Evolutionary conservation across 2,113 vertebrate genomes (phyloP).

Genomic region (Chamaetylas fuelleborni): DNA sequence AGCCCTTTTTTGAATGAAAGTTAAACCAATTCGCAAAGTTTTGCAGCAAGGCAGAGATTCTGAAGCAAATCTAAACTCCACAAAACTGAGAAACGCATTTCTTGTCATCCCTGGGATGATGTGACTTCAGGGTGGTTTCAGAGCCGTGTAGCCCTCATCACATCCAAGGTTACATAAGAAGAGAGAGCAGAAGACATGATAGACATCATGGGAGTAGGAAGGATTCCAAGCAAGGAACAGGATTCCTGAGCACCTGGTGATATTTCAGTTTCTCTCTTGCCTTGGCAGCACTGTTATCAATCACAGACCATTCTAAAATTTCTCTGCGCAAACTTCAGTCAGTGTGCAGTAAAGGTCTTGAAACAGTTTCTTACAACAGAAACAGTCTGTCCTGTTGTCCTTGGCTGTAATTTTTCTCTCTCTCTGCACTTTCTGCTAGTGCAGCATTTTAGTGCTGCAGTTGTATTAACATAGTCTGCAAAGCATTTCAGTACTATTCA

Average conservation of each 20-base stretch:
- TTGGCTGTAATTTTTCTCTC: conserved; percentile 15
- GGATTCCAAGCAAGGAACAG: not conserved
- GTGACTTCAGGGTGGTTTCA: not conserved
- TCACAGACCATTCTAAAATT: not conserved
- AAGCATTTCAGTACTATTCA: conserved; percentile 32
- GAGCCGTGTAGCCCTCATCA: not conserved
- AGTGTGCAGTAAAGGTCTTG: not conserved
- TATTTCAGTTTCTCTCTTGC: not conserved
- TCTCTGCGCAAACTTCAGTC: not conserved
- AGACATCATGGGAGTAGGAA: not conserved
- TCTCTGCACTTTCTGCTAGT: not conserved
- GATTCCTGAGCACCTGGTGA: fast-evolving
- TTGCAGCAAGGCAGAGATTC: not conserved
- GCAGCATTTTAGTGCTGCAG: not conserved
- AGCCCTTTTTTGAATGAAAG: not conserved
- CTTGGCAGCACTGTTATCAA: not conserved
- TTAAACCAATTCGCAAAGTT: not conserved
- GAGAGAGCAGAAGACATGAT: not conserved
- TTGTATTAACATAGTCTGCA: conserved; percentile 1
- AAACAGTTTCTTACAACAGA: not conserved
- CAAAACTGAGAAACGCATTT: not conserved
- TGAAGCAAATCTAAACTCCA: not conserved
- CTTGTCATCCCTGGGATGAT: not conserved
- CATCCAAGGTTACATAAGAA: not conserved
- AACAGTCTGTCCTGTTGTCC: not conserved